Evolutionary conservation across 2,888 invertebrate species (phyloP).

Genomic region (Trachelus troglodyta): DNA sequence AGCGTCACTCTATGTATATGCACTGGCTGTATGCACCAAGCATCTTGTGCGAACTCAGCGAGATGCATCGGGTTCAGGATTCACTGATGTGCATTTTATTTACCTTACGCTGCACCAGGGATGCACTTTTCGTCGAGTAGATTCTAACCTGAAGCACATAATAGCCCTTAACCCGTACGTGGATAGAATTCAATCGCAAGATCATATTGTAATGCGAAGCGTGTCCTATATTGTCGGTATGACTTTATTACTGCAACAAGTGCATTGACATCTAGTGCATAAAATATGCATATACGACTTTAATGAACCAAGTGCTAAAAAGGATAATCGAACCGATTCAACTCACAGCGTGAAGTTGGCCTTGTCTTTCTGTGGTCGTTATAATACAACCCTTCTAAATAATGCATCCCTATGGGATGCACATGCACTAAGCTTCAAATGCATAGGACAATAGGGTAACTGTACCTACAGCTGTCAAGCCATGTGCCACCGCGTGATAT

Average conservation of each 20-base stretch:
- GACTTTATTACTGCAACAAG: neutral
- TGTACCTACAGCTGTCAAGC: constrained; percentile 32
- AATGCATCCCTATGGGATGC: constrained; percentile 27
- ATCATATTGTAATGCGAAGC: neutral
- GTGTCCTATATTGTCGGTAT: neutral
- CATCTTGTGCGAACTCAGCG: neutral
- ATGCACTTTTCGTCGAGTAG: neutral
- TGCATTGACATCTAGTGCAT: neutral
- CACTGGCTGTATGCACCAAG: neutral
- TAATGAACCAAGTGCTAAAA: neutral
- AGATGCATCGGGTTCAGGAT: neutral
- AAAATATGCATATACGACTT: neutral
- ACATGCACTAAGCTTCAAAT: constrained; percentile 23
- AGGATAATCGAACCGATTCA: neutral
- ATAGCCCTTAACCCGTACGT: neutral
- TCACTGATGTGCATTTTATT: neutral
- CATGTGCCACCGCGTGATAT: constrained; percentile 30
- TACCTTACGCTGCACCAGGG: neutral
- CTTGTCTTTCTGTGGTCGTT: neutral
- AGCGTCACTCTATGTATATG: neutral
- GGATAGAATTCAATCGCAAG: neutral
- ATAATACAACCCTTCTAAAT: neutral
- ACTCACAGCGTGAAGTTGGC: neutral
- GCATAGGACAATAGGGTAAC: constrained; percentile 37
- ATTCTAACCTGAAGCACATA: neutral